phyloP scores from a whole-genome alignment of 1,140 invertebrate species.

The Aphelinus atriplicis region DNA sequence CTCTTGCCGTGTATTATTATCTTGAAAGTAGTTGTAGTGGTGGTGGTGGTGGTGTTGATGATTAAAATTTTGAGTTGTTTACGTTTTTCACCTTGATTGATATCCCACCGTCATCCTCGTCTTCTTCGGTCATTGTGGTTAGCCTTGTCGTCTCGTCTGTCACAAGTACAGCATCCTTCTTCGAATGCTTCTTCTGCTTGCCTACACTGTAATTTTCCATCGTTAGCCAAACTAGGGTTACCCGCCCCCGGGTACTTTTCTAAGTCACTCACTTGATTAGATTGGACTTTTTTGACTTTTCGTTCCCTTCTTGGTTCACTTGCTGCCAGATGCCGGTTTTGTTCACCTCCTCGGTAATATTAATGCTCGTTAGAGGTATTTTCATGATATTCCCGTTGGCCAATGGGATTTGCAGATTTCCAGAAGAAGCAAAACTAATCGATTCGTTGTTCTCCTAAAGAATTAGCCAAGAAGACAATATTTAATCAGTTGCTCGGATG shows the following conservation, averaged over 20 bases:
- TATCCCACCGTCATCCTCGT: constrained; percentile 69
- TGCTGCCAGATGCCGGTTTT: constrained; percentile 95
- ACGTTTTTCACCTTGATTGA: constrained; percentile 70
- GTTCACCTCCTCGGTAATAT: constrained; percentile 93
- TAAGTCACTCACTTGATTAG: constrained; percentile 56
- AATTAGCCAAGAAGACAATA: constrained; percentile 37
- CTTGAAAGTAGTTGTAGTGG: constrained; percentile 51
- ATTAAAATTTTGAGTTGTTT: constrained; percentile 64
- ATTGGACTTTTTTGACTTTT: constrained; percentile 61
- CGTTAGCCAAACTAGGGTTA: constrained; percentile 1
- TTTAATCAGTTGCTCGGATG: constrained; percentile 9
- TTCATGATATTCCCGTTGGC: constrained; percentile 93
- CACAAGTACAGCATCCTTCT: constrained; percentile 54
- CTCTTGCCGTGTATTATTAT: constrained; percentile 59
- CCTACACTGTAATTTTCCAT: constrained; percentile 49
- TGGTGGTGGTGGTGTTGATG: constrained; percentile 43
- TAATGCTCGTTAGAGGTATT: constrained; percentile 87
- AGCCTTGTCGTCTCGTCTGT: constrained; percentile 61
- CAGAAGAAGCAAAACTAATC: constrained; percentile 59
- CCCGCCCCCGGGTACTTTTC: background rate
- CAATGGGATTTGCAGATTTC: constrained; percentile 86
- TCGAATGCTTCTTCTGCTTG: constrained; percentile 59
- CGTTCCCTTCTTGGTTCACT: constrained; percentile 75
- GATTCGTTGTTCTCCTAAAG: constrained; percentile 57
- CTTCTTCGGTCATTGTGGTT: constrained; percentile 66